Evolutionary conservation across 2,797 vertebrate genomes (phyloP), one percentile per base, ranked within the genome.

Genomic region (Parambassis ranga): DNA sequence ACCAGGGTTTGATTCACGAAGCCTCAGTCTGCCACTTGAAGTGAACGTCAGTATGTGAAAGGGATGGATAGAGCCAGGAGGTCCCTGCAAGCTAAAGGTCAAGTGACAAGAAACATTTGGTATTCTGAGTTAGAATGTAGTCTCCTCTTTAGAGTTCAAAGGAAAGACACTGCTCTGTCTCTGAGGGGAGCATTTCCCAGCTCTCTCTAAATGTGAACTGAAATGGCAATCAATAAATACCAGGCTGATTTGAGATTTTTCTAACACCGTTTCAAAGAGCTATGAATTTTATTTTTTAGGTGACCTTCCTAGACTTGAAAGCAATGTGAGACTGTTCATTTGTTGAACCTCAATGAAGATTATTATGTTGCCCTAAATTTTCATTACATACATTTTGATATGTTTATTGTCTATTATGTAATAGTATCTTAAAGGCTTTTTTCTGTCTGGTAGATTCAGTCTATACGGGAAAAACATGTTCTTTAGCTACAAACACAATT

Each of bases 81-180:
- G 60, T 74, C 80, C 61, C 53, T 27, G 61, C 55, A 13, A 76
- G 72, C 52, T 71, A 89, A 87, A 88, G 87, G 86, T 87, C 82
- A 89, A 66, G 72, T 83, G 78, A 79, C 77, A 79, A 71, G 53
- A 70, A 75, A 70, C 66, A 70, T 86, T 87, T 81, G 64, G 57
- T 66, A 71, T 79, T 84, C 63, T 15, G 60, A 52, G 55, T 51
- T 57, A 43, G 65, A 68, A 63, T 56, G 47, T 31, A 43, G 63
- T 69, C 51, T 77, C 23, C 23, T 67, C 35, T 30, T 60, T 62
- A 37, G 36, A 55, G 70, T 77, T 78, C 38, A 59, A 43, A 68
- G 65, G 27, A 50, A 52, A 71, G 57, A 46, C 10, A 48, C 37
- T 41, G 22, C 26, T 55, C 46, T 30, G 44, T 51, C 55, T 67